Conservation (phyloP, 2,113 vertebrate genomes). For the Bombycilla garrulus region DNA sequence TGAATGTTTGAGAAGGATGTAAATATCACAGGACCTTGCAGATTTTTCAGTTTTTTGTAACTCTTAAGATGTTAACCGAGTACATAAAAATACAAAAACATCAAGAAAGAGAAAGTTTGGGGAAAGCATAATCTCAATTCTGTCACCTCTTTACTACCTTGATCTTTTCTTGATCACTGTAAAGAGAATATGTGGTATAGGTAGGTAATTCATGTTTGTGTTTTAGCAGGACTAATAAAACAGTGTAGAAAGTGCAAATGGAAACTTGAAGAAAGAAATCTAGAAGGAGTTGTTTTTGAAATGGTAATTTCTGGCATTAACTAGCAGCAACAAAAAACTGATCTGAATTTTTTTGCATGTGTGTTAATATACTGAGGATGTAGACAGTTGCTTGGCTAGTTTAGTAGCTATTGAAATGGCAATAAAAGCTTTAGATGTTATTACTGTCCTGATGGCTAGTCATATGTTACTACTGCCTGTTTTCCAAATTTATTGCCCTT, state of each 20-base stretch:
- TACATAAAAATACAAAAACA: not conserved
- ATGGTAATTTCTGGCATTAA: not conserved
- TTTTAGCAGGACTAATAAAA: not conserved
- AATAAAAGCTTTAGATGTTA: not conserved
- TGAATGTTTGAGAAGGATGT: not conserved
- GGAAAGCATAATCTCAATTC: not conserved
- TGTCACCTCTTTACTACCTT: not conserved
- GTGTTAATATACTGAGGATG: not conserved
- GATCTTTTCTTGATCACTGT: not conserved
- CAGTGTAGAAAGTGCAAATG: not conserved
- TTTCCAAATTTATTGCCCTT: not conserved
- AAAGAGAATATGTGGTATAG: not conserved
- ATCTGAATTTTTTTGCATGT: not conserved
- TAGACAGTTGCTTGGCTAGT: not conserved
- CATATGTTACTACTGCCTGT: not conserved
- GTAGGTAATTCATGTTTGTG: not conserved
- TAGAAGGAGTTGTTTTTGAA: not conserved
- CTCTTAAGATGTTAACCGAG: not conserved
- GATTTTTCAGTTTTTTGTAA: not conserved
- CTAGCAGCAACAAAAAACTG: not conserved
- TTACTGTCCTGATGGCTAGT: not conserved
- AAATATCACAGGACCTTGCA: not conserved
- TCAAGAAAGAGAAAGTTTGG: not conserved
- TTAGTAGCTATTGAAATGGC: not conserved
- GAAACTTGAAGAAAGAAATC: not conserved